These are phyloP conservation scores for Panopea generosa DNA, from an alignment of 2,888 invertebrate genomes.

Conservation along the genomic window DNA sequence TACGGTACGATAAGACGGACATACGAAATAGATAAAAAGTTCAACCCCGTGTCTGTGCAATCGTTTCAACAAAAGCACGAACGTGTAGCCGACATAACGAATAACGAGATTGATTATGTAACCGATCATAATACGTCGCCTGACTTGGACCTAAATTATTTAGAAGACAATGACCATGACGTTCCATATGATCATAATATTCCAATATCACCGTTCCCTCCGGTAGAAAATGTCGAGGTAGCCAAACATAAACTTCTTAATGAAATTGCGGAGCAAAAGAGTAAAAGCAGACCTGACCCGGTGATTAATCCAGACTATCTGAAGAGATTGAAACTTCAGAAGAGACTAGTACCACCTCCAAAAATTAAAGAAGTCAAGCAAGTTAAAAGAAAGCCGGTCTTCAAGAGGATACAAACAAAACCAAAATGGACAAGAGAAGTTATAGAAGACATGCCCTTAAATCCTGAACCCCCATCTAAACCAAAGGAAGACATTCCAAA, in stretches of 20 bases:
- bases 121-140: neutral
- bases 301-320: slow-evolving; percentile 32
- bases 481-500: slow-evolving; percentile 17
- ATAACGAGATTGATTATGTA: neutral
- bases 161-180: neutral
- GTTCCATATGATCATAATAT: neutral
- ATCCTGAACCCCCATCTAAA: slow-evolving; percentile 31
- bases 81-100: neutral
- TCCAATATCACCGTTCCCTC: slow-evolving; percentile 43
- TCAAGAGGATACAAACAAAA: slow-evolving; percentile 34
- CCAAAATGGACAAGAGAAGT: slow-evolving; percentile 15
- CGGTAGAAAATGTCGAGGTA: slow-evolving; percentile 46
- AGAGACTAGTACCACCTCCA: slow-evolving; percentile 7
- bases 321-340: slow-evolving; percentile 35
- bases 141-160: neutral
- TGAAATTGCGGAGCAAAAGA: slow-evolving; percentile 47
- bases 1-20: slow-evolving; percentile 17
- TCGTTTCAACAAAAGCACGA: neutral
- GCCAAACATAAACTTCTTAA: slow-evolving; percentile 46
- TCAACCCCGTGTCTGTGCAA: slow-evolving; percentile 14
- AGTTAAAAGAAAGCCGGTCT: slow-evolving; percentile 17
- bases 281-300: slow-evolving; percentile 21
- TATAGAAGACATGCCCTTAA: slow-evolving; percentile 28
- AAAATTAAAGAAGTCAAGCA: slow-evolving; percentile 31
- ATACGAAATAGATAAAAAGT: slow-evolving; percentile 4